Conservation (phyloP, 2,113 vertebrate species). For the Sylvietta virens region DNA sequence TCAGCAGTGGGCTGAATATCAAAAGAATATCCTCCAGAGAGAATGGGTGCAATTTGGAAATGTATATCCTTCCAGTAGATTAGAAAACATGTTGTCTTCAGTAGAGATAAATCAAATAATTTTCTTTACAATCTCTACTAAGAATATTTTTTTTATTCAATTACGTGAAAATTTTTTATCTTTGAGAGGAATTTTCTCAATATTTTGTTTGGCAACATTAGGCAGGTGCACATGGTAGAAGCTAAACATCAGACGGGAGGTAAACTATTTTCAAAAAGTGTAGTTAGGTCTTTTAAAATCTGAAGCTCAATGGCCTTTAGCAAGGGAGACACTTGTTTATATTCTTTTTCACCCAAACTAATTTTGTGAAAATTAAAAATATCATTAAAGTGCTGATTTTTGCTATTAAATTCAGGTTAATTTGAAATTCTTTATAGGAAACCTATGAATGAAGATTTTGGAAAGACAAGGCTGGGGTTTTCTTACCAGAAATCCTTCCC, state of each 20-base stretch:
- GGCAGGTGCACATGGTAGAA: neutral
- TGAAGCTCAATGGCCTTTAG: neutral
- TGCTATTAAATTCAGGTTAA: neutral
- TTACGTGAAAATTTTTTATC: neutral
- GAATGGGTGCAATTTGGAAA: neutral
- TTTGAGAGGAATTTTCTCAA: neutral
- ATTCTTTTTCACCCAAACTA: neutral
- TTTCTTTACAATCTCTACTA: neutral
- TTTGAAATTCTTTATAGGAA: conserved; percentile 8
- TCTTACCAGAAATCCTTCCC: conserved; percentile 17
- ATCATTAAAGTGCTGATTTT: neutral
- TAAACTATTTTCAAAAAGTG: neutral
- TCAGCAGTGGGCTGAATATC: neutral
- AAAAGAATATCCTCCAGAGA: neutral
- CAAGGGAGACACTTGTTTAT: neutral
- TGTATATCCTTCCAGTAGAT: neutral
- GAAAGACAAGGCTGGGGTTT: neutral
- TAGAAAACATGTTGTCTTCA: neutral
- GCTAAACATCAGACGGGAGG: neutral
- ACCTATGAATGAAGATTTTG: conserved; percentile 13
- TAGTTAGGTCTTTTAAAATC: neutral
- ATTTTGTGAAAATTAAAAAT: conserved; percentile 34
- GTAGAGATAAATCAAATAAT: neutral
- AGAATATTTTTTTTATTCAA: neutral
- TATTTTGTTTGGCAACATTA: neutral